A percentile compares a stretch with the other conserved stretches of the same genome.
Conservation (phyloP, 1,140 invertebrate species). For the Aphis gossypii region DNA sequence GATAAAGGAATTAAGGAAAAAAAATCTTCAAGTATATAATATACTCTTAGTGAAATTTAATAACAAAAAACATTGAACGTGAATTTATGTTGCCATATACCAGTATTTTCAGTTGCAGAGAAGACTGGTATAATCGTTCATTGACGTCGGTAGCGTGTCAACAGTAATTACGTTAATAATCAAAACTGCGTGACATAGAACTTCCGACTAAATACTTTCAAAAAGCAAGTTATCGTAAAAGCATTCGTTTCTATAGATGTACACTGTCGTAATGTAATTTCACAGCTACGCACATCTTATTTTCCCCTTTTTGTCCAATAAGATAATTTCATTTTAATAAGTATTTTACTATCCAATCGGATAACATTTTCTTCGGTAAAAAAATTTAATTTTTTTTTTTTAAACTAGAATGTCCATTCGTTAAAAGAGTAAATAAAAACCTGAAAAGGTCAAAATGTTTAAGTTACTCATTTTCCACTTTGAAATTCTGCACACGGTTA, state of each 20-base stretch:
- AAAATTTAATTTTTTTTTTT: too few species aligned
- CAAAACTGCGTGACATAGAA: not conserved
- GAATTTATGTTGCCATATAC: not conserved
- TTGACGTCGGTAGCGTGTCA: not conserved
- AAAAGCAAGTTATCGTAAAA: not conserved
- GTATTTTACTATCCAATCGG: not conserved
- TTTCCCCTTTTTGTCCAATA: not conserved
- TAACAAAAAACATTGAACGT: not conserved
- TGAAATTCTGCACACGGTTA: not conserved
- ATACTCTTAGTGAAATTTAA: not conserved
- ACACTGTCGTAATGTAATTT: not conserved
- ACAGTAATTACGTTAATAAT: conserved; percentile 2
- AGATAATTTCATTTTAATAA: not conserved
- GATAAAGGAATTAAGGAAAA: not conserved
- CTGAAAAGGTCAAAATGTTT: not conserved
- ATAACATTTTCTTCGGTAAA: not conserved
- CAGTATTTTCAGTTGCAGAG: not conserved
- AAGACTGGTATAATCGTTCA: not conserved
- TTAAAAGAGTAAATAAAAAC: not conserved
- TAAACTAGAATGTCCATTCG: not conserved
- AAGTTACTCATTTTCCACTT: not conserved
- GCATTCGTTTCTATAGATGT: not conserved
- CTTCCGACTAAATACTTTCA: not conserved
- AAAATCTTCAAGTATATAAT: not conserved
- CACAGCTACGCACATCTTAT: not conserved